Percentiles rank a stretch among this genome's conserved stretches.
These are phyloP conservation scores for Melanotaenia boesemani DNA, from an alignment of 2,797 vertebrate species.

Conservation along the genomic window DNA sequence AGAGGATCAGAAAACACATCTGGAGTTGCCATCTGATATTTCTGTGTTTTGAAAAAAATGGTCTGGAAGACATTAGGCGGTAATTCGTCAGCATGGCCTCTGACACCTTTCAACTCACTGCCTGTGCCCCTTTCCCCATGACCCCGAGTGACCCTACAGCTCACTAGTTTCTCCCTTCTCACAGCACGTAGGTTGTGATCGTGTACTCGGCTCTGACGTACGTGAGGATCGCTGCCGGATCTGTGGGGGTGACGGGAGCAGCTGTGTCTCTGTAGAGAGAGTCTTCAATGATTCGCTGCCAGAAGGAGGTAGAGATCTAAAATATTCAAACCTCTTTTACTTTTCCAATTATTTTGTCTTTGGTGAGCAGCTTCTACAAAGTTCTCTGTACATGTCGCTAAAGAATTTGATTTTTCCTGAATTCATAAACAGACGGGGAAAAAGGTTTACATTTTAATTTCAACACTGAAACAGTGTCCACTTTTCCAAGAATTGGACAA, in stretches of 20 bases:
- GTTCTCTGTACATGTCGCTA: conserved; percentile 8
- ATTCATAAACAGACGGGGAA: conserved; percentile 5
- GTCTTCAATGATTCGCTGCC: conserved; percentile 91
- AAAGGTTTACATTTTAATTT: conserved; percentile 26
- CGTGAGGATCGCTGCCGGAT: conserved; percentile 94
- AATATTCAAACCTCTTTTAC: conserved; percentile 1
- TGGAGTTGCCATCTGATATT: conserved; percentile 75
- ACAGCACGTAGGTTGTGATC: conserved; percentile 97
- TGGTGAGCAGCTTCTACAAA: conserved; percentile 7
- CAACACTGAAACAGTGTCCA: conserved; percentile 14
- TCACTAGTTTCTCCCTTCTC: conserved; percentile 46
- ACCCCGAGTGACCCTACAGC: conserved; percentile 46
- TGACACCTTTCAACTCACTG: conserved; percentile 68
- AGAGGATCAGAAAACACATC: conserved; percentile 74
- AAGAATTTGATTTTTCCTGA: conserved; percentile 17
- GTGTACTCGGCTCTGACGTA: conserved; percentile 91
- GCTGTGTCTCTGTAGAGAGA: conserved; percentile 92
- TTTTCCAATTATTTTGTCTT: neutral
- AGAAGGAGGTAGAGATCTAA: conserved; percentile 86
- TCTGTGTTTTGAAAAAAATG: conserved; percentile 68
- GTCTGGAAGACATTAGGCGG: conserved; percentile 75
- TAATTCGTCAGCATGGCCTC: conserved; percentile 64
- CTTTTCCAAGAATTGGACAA: conserved; percentile 37
- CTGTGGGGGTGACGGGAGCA: conserved; percentile 93
- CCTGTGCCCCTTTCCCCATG: conserved; percentile 56